A percentile compares a stretch with the other conserved stretches of the same genome.
Conservation (phyloP, 1,140 invertebrate species). For the Drosophila eugracilis region DNA sequence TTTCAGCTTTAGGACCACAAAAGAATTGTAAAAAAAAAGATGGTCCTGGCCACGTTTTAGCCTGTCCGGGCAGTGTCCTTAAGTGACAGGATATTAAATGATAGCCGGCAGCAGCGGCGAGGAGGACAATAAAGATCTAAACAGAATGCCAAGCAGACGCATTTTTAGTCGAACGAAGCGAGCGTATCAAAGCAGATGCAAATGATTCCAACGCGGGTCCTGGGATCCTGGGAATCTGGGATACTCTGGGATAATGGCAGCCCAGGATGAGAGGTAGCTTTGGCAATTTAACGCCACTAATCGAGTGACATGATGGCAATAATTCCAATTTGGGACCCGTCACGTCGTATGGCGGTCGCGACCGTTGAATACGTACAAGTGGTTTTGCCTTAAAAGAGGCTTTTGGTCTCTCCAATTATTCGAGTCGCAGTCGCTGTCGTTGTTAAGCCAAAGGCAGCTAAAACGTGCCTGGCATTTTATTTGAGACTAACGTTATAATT, state of each 20-base stretch:
- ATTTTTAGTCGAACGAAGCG: conserved; percentile 11
- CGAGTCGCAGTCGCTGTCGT: neutral
- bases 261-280: conserved; percentile 22
- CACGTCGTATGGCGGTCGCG: conserved; percentile 50
- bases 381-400: neutral
- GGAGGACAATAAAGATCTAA: conserved; percentile 13
- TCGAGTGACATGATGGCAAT: conserved; percentile 76
- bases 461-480: conserved; percentile 68
- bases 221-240: neutral
- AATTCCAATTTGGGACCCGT: conserved; percentile 77
- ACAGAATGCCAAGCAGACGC: conserved; percentile 12
- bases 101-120: conserved; percentile 22
- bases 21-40: neutral
- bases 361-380: conserved; percentile 67
- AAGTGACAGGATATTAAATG: conserved; percentile 73
- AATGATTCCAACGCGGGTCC: conserved; percentile 16
- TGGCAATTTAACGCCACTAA: conserved; percentile 80
- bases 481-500: conserved; percentile 50
- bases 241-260: neutral
- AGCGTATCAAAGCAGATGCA: conserved; percentile 43
- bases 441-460: conserved; percentile 16
- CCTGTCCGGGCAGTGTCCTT: conserved; percentile 5
- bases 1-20: neutral
- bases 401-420: conserved; percentile 30
- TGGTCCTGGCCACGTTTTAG: neutral